These are phyloP conservation scores for Eupithecia subfuscata DNA, from an alignment of 2,888 invertebrate genomes.

Conservation along the genomic window DNA sequence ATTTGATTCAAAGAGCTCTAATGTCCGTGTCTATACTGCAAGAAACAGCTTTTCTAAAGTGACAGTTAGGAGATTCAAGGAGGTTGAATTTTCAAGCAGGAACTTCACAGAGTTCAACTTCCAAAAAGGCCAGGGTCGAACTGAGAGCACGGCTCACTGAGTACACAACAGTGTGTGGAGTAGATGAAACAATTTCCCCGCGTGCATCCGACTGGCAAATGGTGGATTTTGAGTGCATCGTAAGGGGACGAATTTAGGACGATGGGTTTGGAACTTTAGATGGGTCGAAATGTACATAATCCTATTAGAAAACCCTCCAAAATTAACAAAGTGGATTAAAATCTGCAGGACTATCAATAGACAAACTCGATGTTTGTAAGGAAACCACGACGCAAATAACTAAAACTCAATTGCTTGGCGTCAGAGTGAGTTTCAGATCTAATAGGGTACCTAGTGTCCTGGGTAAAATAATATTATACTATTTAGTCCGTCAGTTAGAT, in stretches of 20 bases:
- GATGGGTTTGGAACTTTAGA: background rate
- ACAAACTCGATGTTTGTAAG: too few relatives aligned
- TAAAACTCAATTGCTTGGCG: too few relatives aligned
- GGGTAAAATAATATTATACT: too few relatives aligned
- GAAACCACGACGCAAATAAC: too few relatives aligned
- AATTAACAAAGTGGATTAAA: background rate
- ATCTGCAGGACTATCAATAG: background rate
- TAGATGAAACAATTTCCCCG: constrained; percentile 33
- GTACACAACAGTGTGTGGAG: constrained; percentile 9
- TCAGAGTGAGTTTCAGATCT: too few relatives aligned
- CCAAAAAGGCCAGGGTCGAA: constrained; percentile 7
- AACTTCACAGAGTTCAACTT: background rate
- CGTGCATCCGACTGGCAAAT: constrained; percentile 39
- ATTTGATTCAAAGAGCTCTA: background rate
- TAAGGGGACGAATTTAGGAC: background rate
- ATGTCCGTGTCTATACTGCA: background rate
- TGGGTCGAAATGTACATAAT: background rate
- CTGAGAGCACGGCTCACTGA: constrained; percentile 9
- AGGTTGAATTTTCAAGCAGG: background rate
- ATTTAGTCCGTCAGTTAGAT: too few relatives aligned
- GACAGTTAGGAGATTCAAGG: background rate
- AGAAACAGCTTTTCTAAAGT: background rate
- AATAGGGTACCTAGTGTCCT: too few relatives aligned
- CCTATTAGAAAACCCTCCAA: background rate
- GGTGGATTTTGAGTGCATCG: constrained; percentile 34